A percentile compares a stretch with the other conserved stretches of the same genome.
Evolutionary conservation across 2,797 vertebrate genomes (phyloP).

Genomic region (Lemur catta): DNA sequence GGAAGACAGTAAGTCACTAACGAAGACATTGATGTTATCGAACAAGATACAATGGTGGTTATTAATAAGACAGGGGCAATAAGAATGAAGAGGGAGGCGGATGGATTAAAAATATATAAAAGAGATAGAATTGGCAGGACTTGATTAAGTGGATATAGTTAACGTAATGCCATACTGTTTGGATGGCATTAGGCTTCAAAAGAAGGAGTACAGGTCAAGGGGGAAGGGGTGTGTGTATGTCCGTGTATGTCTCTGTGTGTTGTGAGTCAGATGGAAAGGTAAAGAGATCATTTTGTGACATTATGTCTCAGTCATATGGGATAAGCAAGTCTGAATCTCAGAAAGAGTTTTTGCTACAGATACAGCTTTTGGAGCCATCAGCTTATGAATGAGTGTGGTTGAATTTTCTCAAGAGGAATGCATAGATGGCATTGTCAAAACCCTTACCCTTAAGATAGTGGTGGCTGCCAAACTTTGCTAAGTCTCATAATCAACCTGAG

Average conservation of each 20-base stretch:
- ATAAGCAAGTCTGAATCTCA: background rate
- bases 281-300: background rate
- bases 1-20: background rate
- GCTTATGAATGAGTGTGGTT: background rate
- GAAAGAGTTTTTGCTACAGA: background rate
- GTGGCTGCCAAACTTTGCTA: background rate
- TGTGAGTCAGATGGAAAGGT: background rate
- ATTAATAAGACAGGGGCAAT: background rate
- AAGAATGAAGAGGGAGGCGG: background rate
- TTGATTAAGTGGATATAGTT: background rate
- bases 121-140: background rate
- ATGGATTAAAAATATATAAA: background rate
- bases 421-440: background rate
- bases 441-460: background rate
- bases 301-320: background rate
- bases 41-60: background rate
- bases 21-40: background rate
- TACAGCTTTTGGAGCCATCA: conserved; percentile 12
- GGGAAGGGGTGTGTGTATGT: background rate
- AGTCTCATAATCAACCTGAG: background rate
- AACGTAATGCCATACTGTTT: background rate
- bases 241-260: background rate
- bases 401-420: background rate
- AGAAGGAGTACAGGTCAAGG: background rate
- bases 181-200: background rate